Evolutionary conservation across 2,797 vertebrate species (phyloP).

Genomic region (Crypturellus tataupa): DNA sequence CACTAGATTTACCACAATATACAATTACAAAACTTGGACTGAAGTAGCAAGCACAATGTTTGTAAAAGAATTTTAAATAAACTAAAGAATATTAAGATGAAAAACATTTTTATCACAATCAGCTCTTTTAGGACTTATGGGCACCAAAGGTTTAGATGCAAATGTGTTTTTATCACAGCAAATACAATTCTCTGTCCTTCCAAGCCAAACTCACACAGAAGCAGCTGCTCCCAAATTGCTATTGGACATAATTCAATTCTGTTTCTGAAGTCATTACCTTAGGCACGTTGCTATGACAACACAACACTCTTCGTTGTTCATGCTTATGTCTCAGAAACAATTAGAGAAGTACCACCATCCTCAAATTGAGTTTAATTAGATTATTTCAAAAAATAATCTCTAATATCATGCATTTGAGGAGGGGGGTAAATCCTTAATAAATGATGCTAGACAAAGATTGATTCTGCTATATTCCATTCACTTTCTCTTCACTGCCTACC

Average conservation of each 20-base stretch:
- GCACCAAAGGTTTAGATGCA: not conserved
- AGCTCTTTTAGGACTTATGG: not conserved
- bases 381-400: conserved; percentile 32
- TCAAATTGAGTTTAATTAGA: conserved; percentile 27
- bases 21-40: fast-evolving
- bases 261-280: not conserved
- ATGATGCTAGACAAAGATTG: not conserved
- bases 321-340: conserved; percentile 13
- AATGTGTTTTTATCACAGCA: fast-evolving
- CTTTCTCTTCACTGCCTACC: not conserved
- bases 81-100: not conserved
- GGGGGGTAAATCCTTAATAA: conserved; percentile 11
- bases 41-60: not conserved
- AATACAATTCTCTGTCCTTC: fast-evolving
- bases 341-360: conserved; percentile 24
- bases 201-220: not conserved
- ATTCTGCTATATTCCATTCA: not conserved
- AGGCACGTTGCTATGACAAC: not conserved
- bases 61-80: not conserved
- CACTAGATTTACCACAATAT: too few relatives aligned
- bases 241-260: not conserved
- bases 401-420: not conserved
- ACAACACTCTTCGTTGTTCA: not conserved
- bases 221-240: not conserved
- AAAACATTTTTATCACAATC: not conserved